Conservation (phyloP, 2,797 vertebrate species). For the Tangara arthus region DNA sequence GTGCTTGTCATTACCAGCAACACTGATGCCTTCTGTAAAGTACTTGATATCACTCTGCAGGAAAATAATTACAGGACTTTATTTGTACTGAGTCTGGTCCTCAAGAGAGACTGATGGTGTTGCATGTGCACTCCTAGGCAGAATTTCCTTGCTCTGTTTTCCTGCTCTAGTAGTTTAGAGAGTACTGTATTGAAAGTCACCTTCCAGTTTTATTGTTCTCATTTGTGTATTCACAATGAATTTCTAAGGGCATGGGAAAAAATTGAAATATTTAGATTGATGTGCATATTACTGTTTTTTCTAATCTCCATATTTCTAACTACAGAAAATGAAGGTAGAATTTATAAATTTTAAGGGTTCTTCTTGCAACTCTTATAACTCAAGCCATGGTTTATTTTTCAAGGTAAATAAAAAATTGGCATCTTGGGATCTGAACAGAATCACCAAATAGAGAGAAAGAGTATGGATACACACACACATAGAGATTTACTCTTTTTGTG, state of each 20-base stretch:
- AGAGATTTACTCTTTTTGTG: neutral
- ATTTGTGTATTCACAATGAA: neutral
- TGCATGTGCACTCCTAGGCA: neutral
- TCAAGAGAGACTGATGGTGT: neutral
- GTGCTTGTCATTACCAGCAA: neutral
- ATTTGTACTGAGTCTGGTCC: neutral
- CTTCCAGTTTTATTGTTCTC: neutral
- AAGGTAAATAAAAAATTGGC: neutral
- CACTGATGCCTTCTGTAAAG: neutral
- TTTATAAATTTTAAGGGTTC: neutral
- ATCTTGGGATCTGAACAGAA: neutral
- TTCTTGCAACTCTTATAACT: neutral
- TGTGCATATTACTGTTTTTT: neutral
- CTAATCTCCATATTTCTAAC: neutral
- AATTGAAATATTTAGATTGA: neutral
- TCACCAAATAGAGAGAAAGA: neutral
- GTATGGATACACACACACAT: too few species aligned
- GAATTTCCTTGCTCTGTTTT: neutral
- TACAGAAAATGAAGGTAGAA: neutral
- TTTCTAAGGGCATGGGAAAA: neutral
- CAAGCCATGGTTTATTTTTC: neutral
- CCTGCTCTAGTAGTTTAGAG: neutral
- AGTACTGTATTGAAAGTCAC: neutral
- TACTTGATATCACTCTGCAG: neutral
- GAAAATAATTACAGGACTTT: neutral